Base-by-base conservation (phyloP, 2,797 vertebrate species). In the Acanthis flammea region DNA sequence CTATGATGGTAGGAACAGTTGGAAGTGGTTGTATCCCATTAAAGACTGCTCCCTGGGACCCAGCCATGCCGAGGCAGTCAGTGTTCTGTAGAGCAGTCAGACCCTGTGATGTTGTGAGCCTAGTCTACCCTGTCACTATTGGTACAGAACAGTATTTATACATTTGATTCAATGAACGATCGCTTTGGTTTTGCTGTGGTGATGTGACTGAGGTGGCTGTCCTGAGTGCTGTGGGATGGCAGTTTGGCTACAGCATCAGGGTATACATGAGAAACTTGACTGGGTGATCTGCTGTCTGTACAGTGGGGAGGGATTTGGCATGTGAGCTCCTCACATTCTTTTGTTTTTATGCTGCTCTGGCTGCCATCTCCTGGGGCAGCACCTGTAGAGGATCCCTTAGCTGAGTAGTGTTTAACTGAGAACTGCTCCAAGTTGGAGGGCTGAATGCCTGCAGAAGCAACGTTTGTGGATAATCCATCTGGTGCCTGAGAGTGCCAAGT, bases 81-180 rank as follows among this genome's bases (percentile, higher is more conserved):
- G 31, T 12, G 30, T 25, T n/a, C 27, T 41, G 63, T 22, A 15
- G 5, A 50, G 35, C 11, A 44, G 23, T 19, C 35, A n/a, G 4
- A 35, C 55, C 71, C 67, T 37, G 28, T 14, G n/a, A 24, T 27
- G 50, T 8, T 72, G 41, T 3, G 31, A 90, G 75, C 57, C 45
- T 41, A 53, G 39, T 58, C 48, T 55, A 7, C 41, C 41, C 28
- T 17, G 39, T 30, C 37, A 66, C 2, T 30, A 39, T 39, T 39
- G 14, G 30, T 12, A 87, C 35, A 68, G 30, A 53, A 14, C 3
- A 10, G 7, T 4, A 42, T 60, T 98, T 86, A 99, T 62, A 99
- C 99, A 28, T 99, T 99, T 1, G 99, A 99, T 96, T 99, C 99
- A 92, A 99, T 98, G 98, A 99, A 99, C 0, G 99, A 99, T 91